Percentiles rank a stretch among this genome's conserved stretches.
Evolutionary conservation across 2,113 vertebrate genomes (phyloP).

Genomic region (Gallinago undulata): DNA sequence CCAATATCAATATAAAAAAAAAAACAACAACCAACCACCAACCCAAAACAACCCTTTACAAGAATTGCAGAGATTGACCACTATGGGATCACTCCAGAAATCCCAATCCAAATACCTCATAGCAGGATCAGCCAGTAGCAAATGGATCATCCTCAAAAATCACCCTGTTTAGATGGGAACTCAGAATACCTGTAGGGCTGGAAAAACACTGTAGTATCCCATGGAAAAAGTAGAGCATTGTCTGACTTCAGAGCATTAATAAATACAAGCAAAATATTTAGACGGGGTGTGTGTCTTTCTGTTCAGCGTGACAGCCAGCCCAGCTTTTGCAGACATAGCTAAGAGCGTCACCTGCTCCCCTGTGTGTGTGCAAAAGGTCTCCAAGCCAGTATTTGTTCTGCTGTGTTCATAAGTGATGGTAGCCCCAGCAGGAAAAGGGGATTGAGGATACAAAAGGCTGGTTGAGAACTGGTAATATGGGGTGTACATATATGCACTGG

Average conservation of each 20-base stretch:
- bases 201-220: not conserved
- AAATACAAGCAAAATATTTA: not conserved
- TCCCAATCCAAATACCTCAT: not conserved
- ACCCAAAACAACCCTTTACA: not conserved
- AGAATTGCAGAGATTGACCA: not conserved
- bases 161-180: not conserved
- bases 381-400: not conserved
- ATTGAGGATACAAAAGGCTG: not conserved
- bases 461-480: not conserved
- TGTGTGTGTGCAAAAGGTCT: not conserved
- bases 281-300: accelerated
- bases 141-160: not conserved
- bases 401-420: not conserved
- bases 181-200: not conserved
- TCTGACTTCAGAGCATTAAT: not conserved
- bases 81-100: not conserved
- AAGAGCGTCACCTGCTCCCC: not conserved
- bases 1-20: constrained; percentile 31
- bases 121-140: not conserved
- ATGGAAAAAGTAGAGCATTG: not conserved
- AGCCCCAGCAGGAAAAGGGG: not conserved
- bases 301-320: not conserved
- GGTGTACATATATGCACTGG: not conserved
- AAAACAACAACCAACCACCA: not conserved
- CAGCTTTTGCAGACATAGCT: not conserved